Evolutionary conservation across 2,797 vertebrate genomes (phyloP).

Genomic region (Rhyacichthys aspro): DNA sequence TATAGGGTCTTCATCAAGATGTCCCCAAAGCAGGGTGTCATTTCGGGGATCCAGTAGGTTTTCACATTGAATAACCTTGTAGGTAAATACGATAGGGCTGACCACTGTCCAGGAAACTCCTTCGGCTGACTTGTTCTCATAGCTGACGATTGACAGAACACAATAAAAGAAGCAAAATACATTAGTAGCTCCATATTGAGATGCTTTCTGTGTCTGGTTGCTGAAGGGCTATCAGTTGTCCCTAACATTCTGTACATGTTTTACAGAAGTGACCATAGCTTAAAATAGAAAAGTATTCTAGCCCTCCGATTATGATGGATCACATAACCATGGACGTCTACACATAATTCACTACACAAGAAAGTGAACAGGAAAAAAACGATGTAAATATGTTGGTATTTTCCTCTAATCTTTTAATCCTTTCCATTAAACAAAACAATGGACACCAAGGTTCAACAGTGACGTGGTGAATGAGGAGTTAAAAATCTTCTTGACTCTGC

Average conservation of each 20-base stretch:
- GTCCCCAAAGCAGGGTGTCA: constrained; percentile 77
- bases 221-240: neutral
- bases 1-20: constrained; percentile 52
- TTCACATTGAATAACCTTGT: constrained; percentile 77
- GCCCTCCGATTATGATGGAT: neutral
- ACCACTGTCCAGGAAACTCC: constrained; percentile 79
- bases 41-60: constrained; percentile 75
- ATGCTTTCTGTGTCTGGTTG: neutral
- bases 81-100: constrained; percentile 80
- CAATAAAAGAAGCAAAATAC: neutral
- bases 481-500: too few species aligned
- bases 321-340: neutral
- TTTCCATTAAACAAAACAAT: too few species aligned
- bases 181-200: neutral
- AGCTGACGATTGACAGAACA: constrained; percentile 52
- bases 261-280: constrained; percentile 18
- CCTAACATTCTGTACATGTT: constrained; percentile 26
- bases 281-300: constrained; percentile 56
- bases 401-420: too few species aligned
- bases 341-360: too few species aligned
- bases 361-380: too few species aligned
- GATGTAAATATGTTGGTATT: too few species aligned
- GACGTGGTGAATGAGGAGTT: too few species aligned
- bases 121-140: constrained; percentile 59
- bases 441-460: too few species aligned